Base-by-base conservation (phyloP, 2,797 vertebrate genomes). In the Sebastes alutus region DNA sequence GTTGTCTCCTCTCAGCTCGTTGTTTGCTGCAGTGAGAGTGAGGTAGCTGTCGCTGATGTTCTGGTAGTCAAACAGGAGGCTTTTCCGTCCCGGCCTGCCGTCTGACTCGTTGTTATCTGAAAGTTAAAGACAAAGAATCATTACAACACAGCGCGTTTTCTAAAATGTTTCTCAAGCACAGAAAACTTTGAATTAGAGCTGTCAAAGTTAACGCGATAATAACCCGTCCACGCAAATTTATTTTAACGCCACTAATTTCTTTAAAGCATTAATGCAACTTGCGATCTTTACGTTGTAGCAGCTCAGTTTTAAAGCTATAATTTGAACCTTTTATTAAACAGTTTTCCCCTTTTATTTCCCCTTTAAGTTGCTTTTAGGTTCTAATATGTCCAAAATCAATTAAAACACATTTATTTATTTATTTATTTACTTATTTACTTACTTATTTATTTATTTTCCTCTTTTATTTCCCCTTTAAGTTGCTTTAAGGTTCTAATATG, bases 41-140 rank as follows among this genome's bases (percentile, higher is more conserved):
- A 75, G 20, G 65, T 68, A 67, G 16, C 67, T 52, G 9, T 76
- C 70, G 1, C 77, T 91, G 65, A 89, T 68, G 71, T 88, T 91
- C 72, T 75, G 83, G 66, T 64, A 38, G 16, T 88, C 78, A 3
- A 29, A 69, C 20, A 83, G 27, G 35, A 87, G 66, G 23, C 12
- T 72, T 5, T 42, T 85, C 78, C 82, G 56, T 3, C 71, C 68
- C 1, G 63, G 61, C 22, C 55, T 46, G 56, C 56, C 5, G 46
- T 71, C 52, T 23, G 81, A 73, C 58, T 33, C 54, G 0, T 29
- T 54, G 0, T 29, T 54, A 72, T 88, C 82, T 88, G 69, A 63
- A 76, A 20, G 14, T 14, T 6, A 14, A 29, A 68, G 58, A 70
- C 16, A 46, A 35, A 49, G 25, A 66, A 27, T 59, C 10, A 6